Evolutionary conservation across 2,888 invertebrate genomes (phyloP).

Genomic region (Chrysotoxum bicinctum): DNA sequence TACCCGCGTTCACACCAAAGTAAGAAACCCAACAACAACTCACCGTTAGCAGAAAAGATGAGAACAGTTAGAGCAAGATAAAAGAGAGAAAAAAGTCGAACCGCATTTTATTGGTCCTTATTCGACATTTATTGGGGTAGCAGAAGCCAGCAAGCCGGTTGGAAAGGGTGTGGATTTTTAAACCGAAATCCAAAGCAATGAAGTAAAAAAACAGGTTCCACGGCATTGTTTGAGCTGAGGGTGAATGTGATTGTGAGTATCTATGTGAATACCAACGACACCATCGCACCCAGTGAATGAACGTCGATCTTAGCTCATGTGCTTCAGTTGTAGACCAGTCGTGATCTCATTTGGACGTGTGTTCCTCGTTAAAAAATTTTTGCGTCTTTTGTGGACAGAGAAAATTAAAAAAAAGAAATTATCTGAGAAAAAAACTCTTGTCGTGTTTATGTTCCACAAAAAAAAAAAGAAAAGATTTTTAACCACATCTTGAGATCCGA

Average conservation of each 20-base stretch:
- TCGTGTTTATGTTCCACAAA: constrained; percentile 65
- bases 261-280: constrained; percentile 19
- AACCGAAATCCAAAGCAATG: constrained; percentile 34
- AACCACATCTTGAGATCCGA: constrained; percentile 29
- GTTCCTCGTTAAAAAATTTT: constrained; percentile 74
- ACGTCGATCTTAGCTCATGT: constrained; percentile 69
- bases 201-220: constrained; percentile 65
- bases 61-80: constrained; percentile 48
- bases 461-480: constrained; percentile 19
- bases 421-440: constrained; percentile 35
- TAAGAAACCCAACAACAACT: constrained; percentile 40
- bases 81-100: constrained; percentile 67
- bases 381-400: constrained; percentile 61
- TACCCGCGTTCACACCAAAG: constrained; percentile 3
- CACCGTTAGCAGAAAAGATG: constrained; percentile 48
- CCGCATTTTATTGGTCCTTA: constrained; percentile 70
- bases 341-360: constrained; percentile 82
- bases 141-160: constrained; percentile 19
- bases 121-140: constrained; percentile 56
- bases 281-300: constrained; percentile 58
- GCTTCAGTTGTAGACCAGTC: constrained; percentile 81
- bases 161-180: constrained; percentile 70
- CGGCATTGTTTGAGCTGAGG: constrained; percentile 34
- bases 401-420: constrained; percentile 29
- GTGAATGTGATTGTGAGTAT: constrained; percentile 46